Percentiles rank a stretch among this genome's conserved stretches.
phyloP scores from a whole-genome alignment of 2,113 vertebrate species.

The Oryzias celebensis region DNA sequence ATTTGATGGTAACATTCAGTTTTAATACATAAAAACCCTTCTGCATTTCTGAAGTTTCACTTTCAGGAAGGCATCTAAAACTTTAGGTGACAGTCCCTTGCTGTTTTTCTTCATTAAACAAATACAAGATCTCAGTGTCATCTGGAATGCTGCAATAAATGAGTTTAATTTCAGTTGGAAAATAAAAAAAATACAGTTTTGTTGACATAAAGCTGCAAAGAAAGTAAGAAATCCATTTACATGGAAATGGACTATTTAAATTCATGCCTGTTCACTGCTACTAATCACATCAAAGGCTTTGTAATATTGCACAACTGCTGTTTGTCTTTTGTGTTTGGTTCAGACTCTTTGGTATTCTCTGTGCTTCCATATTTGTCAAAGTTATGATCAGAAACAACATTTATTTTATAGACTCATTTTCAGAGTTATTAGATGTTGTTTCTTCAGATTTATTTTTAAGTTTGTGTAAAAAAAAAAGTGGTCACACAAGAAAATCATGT shows the following conservation, averaged over 20 bases:
- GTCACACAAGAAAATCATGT: conserved; percentile 1
- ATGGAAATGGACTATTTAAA: conserved; percentile 71
- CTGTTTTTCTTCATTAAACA: no score
- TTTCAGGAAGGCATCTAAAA: conserved; percentile 9
- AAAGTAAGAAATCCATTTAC: conserved; percentile 60
- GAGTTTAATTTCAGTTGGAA: conserved; percentile 36
- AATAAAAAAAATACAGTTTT: conserved; percentile 52
- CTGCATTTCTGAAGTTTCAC: not conserved
- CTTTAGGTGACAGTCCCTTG: conserved; percentile 5
- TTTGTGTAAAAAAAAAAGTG: conserved; percentile 15
- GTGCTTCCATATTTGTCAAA: conserved; percentile 50
- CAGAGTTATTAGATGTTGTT: conserved; percentile 21
- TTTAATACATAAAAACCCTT: not conserved
- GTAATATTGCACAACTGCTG: conserved; percentile 52
- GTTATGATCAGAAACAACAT: conserved; percentile 47
- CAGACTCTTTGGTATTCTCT: conserved; percentile 27
- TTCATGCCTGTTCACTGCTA: conserved; percentile 55
- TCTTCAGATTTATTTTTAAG: conserved; percentile 11
- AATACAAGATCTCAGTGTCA: no score
- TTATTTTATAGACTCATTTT: conserved; percentile 32
- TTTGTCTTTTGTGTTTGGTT: conserved; percentile 48
- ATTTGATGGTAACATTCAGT: no score
- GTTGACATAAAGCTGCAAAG: conserved; percentile 57
- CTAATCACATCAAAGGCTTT: conserved; percentile 63
- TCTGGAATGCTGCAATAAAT: conserved; percentile 14